Conservation (phyloP, 2,797 vertebrate genomes). For the Pangasius sanitwongsei region DNA sequence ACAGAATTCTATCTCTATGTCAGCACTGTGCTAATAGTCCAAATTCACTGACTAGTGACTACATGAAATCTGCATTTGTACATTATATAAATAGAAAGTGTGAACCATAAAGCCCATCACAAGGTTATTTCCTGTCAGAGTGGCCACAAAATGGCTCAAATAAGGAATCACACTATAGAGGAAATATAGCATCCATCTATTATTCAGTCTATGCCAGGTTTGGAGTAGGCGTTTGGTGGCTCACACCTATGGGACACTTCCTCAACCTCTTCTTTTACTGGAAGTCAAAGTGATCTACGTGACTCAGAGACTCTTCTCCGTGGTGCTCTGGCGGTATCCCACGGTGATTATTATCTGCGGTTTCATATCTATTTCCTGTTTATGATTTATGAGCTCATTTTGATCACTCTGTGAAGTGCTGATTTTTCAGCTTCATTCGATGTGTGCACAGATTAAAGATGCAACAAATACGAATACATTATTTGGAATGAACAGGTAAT, state of each 20-base stretch:
- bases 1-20: not conserved
- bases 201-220: not conserved
- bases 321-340: not conserved
- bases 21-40: not conserved
- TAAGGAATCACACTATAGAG: not conserved
- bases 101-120: not conserved
- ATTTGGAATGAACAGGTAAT: not conserved
- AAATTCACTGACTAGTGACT: too few relatives aligned
- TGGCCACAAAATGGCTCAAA: not conserved
- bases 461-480: not conserved
- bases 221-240: not conserved
- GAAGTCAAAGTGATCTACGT: not conserved
- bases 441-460: not conserved
- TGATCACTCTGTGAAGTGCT: not conserved
- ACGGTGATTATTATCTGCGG: not conserved
- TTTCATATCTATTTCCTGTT: not conserved
- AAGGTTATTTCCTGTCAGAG: not conserved
- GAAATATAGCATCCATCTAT: not conserved
- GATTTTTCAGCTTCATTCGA: not conserved
- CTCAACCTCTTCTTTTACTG: not conserved
- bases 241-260: not conserved
- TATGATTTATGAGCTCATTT: not conserved
- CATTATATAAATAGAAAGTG: not conserved
- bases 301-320: not conserved
- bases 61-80: not conserved